A percentile compares a stretch with the other conserved stretches of the same genome.
These are phyloP conservation scores for Batillaria attramentaria DNA, from an alignment of 1,140 invertebrate genomes.

Conservation along the genomic window DNA sequence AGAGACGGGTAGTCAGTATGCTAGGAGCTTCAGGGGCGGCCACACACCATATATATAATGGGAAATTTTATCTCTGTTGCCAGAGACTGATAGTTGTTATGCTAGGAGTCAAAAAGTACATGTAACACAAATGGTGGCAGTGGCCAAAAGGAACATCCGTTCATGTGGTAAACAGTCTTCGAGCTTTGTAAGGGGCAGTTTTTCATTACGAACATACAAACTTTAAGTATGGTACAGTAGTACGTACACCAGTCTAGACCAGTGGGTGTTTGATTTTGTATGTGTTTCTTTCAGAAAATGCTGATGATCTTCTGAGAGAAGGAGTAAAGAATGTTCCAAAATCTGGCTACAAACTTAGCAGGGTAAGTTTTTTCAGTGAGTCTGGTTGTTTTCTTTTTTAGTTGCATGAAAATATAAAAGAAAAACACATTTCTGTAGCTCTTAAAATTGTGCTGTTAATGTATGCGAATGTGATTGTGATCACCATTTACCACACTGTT, in stretches of 20 bases:
- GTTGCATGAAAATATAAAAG: neutral
- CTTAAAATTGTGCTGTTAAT: neutral
- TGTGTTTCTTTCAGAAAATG: conserved; percentile 56
- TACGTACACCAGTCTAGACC: neutral
- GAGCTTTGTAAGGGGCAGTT: neutral
- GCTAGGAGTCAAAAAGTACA: neutral
- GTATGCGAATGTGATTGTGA: neutral
- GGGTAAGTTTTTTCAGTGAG: too few relatives aligned
- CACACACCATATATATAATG: too few relatives aligned
- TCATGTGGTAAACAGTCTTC: too few relatives aligned
- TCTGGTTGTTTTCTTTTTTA: conserved; percentile 3
- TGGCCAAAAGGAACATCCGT: too few relatives aligned
- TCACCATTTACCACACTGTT: too few relatives aligned
- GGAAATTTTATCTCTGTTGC: neutral
- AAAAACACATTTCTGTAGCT: neutral
- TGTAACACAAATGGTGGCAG: neutral
- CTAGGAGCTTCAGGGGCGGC: too few relatives aligned
- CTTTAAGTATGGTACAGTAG: neutral
- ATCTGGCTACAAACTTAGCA: conserved; percentile 60
- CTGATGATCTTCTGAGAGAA: conserved; percentile 59
- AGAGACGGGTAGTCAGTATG: neutral
- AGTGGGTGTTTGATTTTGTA: neutral
- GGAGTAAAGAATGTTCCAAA: conserved; percentile 56
- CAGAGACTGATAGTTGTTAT: neutral
- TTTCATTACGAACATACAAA: neutral